These are phyloP conservation scores for Zaprionus kolodkinae DNA, from an alignment of 1,140 invertebrate species.

Conservation along the genomic window DNA sequence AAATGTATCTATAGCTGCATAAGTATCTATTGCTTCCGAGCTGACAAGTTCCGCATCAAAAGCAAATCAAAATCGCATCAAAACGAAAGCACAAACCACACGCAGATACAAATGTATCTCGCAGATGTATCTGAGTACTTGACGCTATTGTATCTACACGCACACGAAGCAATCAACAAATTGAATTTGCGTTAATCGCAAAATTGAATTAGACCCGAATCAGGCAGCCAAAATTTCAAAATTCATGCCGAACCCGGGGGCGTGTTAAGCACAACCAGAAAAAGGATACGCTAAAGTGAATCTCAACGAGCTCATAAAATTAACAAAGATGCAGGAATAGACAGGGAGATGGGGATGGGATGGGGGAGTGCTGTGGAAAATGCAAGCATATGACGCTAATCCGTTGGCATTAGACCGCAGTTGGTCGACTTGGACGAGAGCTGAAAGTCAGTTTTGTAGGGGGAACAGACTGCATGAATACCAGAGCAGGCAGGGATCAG, in stretches of 20 bases:
- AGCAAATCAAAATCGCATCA: background rate
- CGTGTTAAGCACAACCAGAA: constrained; percentile 15
- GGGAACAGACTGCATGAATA: constrained; percentile 34
- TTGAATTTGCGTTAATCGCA: constrained; percentile 76
- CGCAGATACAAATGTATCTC: background rate
- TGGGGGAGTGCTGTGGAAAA: constrained; percentile 56
- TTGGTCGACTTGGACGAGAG: constrained; percentile 50
- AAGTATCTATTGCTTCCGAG: background rate
- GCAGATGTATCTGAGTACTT: constrained; percentile 7
- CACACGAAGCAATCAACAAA: constrained; percentile 56
- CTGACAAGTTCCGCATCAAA: background rate
- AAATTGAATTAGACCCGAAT: constrained; percentile 73
- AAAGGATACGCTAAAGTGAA: constrained; percentile 63
- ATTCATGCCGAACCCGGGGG: constrained; percentile 64
- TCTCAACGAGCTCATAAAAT: constrained; percentile 80
- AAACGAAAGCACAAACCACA: background rate
- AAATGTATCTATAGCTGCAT: background rate
- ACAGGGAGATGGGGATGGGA: background rate
- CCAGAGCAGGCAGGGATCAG: background rate
- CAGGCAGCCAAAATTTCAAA: constrained; percentile 70
- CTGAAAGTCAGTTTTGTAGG: background rate
- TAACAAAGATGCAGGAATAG: constrained; percentile 59
- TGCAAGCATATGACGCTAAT: constrained; percentile 84
- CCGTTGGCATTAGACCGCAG: constrained; percentile 77
- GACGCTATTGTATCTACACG: background rate